Percentiles rank a stretch among this genome's conserved stretches.
Conservation (phyloP, 2,113 vertebrate genomes). For the Gasterosteus aculeatus region DNA sequence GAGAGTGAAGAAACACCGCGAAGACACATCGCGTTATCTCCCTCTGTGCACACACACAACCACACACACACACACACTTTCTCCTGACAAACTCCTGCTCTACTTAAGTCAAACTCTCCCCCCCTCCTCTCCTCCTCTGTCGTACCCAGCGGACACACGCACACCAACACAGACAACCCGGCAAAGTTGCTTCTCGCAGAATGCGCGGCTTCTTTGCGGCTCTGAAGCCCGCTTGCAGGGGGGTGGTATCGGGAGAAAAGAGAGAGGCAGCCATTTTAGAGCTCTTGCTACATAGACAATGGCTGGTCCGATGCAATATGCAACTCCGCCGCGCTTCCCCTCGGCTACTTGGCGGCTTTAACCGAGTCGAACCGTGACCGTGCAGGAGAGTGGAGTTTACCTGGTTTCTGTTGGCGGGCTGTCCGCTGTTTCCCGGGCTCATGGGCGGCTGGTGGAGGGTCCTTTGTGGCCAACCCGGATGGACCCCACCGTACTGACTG, state of each 20-base stretch:
- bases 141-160: slow-evolving; percentile 49
- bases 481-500: slow-evolving; percentile 89
- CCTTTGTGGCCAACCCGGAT: slow-evolving; percentile 93
- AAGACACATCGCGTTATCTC: slow-evolving; percentile 58
- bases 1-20: slow-evolving; percentile 42
- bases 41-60: slow-evolving; percentile 29
- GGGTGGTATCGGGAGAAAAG: slow-evolving; percentile 77
- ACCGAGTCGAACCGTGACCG: slow-evolving; percentile 54
- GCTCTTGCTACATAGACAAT: slow-evolving; percentile 89
- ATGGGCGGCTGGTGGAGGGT: slow-evolving; percentile 91
- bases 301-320: slow-evolving; percentile 85
- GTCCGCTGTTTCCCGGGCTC: slow-evolving; percentile 93
- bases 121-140: not conserved
- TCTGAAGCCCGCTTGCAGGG: slow-evolving; percentile 64
- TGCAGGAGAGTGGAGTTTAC: slow-evolving; percentile 78
- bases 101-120: slow-evolving; percentile 70
- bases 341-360: slow-evolving; percentile 42
- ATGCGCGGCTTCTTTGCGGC: slow-evolving; percentile 49
- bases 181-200: slow-evolving; percentile 45
- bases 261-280: slow-evolving; percentile 97
- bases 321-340: slow-evolving; percentile 48
- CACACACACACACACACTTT: slow-evolving; percentile 50
- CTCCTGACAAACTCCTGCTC: slow-evolving; percentile 68
- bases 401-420: slow-evolving; percentile 88
- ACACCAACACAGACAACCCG: slow-evolving; percentile 25